phyloP scores from a whole-genome alignment of 2,113 vertebrate species.

The Agelaius tricolor region DNA sequence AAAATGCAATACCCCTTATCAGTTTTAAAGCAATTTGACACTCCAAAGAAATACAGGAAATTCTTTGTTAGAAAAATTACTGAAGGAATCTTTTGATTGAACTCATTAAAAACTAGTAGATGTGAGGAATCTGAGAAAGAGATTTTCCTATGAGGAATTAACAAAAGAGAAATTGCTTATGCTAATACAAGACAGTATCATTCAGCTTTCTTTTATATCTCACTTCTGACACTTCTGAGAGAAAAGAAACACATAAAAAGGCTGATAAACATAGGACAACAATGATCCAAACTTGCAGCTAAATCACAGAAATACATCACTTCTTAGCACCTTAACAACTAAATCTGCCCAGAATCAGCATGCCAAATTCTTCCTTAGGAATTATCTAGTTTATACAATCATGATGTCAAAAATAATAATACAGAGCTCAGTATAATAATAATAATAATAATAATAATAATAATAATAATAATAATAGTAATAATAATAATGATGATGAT shows the following conservation, averaged over 20 bases:
- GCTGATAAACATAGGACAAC: not conserved
- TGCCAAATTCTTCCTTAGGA: not conserved
- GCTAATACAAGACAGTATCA: not conserved
- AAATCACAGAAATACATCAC: not conserved
- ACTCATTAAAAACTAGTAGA: slow-evolving; percentile 1
- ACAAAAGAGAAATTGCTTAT: not conserved
- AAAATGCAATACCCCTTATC: not conserved
- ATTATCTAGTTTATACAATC: not conserved
- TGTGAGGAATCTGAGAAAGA: not conserved
- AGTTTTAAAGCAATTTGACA: not conserved
- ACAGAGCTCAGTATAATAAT: not conserved
- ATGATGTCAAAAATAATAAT: not conserved
- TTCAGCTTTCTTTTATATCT: not conserved
- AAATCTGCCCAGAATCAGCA: not conserved
- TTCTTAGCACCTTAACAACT: not conserved
- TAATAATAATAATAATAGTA: not conserved
- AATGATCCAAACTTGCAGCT: not conserved
- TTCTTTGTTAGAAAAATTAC: slow-evolving; percentile 11
- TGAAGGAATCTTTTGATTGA: not conserved
- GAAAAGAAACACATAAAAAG: not conserved
- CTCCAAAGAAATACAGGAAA: not conserved
- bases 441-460: not conserved
- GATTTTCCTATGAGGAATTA: not conserved
- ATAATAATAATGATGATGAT: too few relatives aligned
- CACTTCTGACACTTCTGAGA: not conserved